These are phyloP conservation scores for Scophthalmus maximus DNA, from an alignment of 2,113 vertebrate genomes.

Conservation along the genomic window DNA sequence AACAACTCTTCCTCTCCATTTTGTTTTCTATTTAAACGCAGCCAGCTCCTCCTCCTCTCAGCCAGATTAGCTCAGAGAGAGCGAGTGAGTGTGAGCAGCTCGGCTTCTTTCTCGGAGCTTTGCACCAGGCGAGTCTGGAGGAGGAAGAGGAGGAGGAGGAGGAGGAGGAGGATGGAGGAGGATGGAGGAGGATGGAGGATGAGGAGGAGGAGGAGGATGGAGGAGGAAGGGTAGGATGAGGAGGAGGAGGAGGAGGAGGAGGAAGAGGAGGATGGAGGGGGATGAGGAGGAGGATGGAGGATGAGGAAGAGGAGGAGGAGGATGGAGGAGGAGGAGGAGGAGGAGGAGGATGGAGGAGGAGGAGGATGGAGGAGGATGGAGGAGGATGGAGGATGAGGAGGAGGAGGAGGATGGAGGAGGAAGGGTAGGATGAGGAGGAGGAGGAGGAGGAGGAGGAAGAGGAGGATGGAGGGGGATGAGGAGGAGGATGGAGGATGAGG, in stretches of 20 bases:
- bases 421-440: background rate
- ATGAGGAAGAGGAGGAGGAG: background rate
- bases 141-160: no score
- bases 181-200: background rate
- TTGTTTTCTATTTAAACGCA: slow-evolving; percentile 49
- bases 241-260: background rate
- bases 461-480: no score
- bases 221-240: no score
- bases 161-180: no score
- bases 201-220: slow-evolving; percentile 3
- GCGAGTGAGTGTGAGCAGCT: slow-evolving; percentile 5
- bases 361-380: no score
- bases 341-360: slow-evolving; percentile 12
- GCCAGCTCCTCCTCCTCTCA: background rate
- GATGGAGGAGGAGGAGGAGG: slow-evolving; percentile 28
- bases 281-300: slow-evolving; percentile 1
- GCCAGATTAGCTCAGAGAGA: slow-evolving; percentile 8
- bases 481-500: slow-evolving; percentile 2
- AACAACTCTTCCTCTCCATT: slow-evolving; percentile 55
- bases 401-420: no score
- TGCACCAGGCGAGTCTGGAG: slow-evolving; percentile 22
- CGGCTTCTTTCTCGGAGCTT: slow-evolving; percentile 24
- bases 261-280: slow-evolving; percentile 18
- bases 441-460: no score
- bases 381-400: no score